A percentile compares a stretch with the other conserved stretches of the same genome.
These are phyloP conservation scores for Oscheius sp. DNA, from an alignment of 2,888 invertebrate genomes.

Conservation along the genomic window DNA sequence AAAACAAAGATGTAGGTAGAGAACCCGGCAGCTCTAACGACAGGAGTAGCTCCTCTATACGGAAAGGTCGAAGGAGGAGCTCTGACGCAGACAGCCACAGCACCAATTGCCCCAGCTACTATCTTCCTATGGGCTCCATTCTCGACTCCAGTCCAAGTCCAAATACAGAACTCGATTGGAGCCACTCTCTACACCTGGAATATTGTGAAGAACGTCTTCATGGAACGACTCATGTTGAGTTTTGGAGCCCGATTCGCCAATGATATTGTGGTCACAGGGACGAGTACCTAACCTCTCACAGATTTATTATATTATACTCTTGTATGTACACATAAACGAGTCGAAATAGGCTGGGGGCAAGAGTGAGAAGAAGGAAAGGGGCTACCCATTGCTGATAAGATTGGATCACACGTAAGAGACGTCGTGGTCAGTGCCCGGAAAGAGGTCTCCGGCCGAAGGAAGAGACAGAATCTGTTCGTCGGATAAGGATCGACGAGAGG, in stretches of 20 bases:
- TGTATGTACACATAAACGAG: slow-evolving; percentile 23
- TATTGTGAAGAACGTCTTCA: slow-evolving; percentile 60
- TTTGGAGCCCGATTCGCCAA: slow-evolving; percentile 56
- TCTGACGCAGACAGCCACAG: slow-evolving; percentile 48
- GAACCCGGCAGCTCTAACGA: slow-evolving; percentile 46
- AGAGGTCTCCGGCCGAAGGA: slow-evolving; percentile 31
- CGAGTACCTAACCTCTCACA: slow-evolving; percentile 10
- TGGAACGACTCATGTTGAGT: slow-evolving; percentile 58
- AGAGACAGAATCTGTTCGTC: slow-evolving; percentile 21
- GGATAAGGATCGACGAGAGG: slow-evolving; percentile 9
- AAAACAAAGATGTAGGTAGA: slow-evolving; percentile 39
- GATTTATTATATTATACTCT: slow-evolving; percentile 29
- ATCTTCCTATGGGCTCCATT: slow-evolving; percentile 41
- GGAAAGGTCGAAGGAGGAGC: slow-evolving; percentile 62
- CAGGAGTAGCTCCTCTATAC: slow-evolving; percentile 45
- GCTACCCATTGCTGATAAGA: slow-evolving; percentile 30
- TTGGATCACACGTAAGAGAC: slow-evolving; percentile 38
- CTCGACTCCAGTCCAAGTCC: slow-evolving; percentile 25
- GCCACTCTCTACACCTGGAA: slow-evolving; percentile 59
- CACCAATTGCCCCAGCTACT: slow-evolving; percentile 28
- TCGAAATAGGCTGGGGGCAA: background rate
- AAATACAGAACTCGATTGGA: slow-evolving; percentile 33
- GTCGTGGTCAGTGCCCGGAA: slow-evolving; percentile 39
- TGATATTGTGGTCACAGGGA: slow-evolving; percentile 42
- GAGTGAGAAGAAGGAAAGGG: background rate